A percentile compares a stretch with the other conserved stretches of the same genome.
Conservation (phyloP, 2,888 invertebrate species). For the Lepidochitona cinerea region DNA sequence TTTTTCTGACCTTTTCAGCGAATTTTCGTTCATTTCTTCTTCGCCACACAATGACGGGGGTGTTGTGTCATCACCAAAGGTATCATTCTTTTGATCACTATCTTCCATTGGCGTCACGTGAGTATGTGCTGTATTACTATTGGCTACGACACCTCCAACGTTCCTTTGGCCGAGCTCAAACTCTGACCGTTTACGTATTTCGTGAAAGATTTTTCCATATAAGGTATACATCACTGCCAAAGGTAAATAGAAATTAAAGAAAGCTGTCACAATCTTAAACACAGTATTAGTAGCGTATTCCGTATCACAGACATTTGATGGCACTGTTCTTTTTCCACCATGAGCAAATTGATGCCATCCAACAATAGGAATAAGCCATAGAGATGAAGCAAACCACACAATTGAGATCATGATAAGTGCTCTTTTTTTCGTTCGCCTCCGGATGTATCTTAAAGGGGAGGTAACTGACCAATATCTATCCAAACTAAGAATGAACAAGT, state of each 20-base stretch:
- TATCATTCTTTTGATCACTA: slow-evolving; percentile 6
- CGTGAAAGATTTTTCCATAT: slow-evolving; percentile 72
- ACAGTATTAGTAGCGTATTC: slow-evolving; percentile 73
- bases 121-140: neutral
- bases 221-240: slow-evolving; percentile 72
- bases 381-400: slow-evolving; percentile 72
- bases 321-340: slow-evolving; percentile 58
- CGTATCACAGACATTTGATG: slow-evolving; percentile 71
- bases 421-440: slow-evolving; percentile 72
- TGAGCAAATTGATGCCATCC: slow-evolving; percentile 72
- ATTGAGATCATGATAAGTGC: slow-evolving; percentile 73
- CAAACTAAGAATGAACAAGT: slow-evolving; percentile 72
- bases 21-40: neutral
- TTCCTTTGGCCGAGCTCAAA: slow-evolving; percentile 66
- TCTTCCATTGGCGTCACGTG: neutral
- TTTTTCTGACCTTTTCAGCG: neutral
- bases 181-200: slow-evolving; percentile 71
- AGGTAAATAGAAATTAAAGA: slow-evolving; percentile 74
- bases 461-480: slow-evolving; percentile 74
- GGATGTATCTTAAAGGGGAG: slow-evolving; percentile 72
- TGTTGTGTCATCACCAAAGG: slow-evolving; percentile 5
- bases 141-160: slow-evolving; percentile 29
- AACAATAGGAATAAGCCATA: slow-evolving; percentile 73
- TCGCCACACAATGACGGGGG: neutral
- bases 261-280: slow-evolving; percentile 73